Conservation (phyloP, 2,888 invertebrate genomes). For the Scaptodrosophila latifasciaeformis region DNA sequence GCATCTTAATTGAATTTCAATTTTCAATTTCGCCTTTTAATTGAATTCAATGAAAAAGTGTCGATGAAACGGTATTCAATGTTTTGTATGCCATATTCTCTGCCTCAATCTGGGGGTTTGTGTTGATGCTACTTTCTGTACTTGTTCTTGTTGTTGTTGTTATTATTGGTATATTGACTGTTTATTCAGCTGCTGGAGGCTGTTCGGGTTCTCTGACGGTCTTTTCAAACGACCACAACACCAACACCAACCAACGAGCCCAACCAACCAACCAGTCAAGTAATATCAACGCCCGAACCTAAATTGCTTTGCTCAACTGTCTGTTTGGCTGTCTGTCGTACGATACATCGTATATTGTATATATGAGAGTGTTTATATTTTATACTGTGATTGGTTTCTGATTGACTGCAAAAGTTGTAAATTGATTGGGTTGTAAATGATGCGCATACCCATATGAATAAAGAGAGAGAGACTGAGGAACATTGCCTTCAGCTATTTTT, state of each 20-base stretch:
- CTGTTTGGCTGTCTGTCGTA: not conserved
- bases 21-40: conserved; percentile 68
- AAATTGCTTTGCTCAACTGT: conserved; percentile 12
- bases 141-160: conserved; percentile 22
- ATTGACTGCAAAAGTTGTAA: conserved; percentile 53
- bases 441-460: conserved; percentile 32
- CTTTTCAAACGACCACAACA: conserved; percentile 29
- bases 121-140: conserved; percentile 18
- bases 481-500: not conserved
- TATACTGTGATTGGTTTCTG: conserved; percentile 45
- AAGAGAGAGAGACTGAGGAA: too few species aligned
- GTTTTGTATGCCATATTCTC: conserved; percentile 31
- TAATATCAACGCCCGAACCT: not conserved
- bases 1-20: conserved; percentile 69
- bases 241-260: too few species aligned
- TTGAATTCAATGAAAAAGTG: conserved; percentile 70
- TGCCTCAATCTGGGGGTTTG: conserved; percentile 1
- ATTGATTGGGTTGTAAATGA: conserved; percentile 46
- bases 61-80: conserved; percentile 63
- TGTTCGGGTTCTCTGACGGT: conserved; percentile 35
- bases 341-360: not conserved
- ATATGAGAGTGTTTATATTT: conserved; percentile 48
- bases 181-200: conserved; percentile 17
- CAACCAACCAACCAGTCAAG: too few species aligned
- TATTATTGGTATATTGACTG: conserved; percentile 31